Conservation (phyloP, 2,888 invertebrate genomes). For the Eumerus sabulonum region DNA sequence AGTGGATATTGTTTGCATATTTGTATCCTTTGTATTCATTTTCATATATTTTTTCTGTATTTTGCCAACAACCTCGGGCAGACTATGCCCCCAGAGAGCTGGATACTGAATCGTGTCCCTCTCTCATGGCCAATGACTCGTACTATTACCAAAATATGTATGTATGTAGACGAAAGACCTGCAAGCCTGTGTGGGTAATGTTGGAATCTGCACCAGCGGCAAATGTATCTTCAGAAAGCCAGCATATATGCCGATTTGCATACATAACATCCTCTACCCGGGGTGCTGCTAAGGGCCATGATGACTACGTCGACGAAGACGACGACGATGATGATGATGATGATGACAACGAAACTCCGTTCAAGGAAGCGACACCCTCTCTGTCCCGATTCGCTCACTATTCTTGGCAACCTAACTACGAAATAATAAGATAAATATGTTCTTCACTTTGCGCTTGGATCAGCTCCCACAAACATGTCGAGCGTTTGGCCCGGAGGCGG, state of each 20-base stretch:
- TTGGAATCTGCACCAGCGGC: conserved; percentile 14
- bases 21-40: conserved; percentile 8
- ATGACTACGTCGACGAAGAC: conserved; percentile 8
- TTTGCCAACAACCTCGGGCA: not conserved
- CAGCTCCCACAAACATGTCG: conserved; percentile 54
- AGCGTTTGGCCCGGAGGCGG: conserved; percentile 33
- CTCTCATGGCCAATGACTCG: conserved; percentile 54
- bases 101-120: conserved; percentile 13
- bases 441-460: conserved; percentile 65
- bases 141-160: conserved; percentile 27
- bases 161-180: not conserved
- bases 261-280: conserved; percentile 31
- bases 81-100: not conserved
- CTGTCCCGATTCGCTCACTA: conserved; percentile 37
- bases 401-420: conserved; percentile 65
- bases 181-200: conserved; percentile 6
- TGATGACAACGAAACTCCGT: conserved; percentile 17
- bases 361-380: conserved; percentile 7
- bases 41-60: conserved; percentile 22
- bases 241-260: conserved; percentile 42
- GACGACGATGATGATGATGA: conserved; percentile 2
- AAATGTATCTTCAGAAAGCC: conserved; percentile 21
- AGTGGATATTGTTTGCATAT: not conserved
- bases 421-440: conserved; percentile 68
- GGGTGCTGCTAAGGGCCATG: not conserved